These are phyloP conservation scores for Buteo buteo DNA, from an alignment of 2,113 vertebrate species.

Conservation along the genomic window DNA sequence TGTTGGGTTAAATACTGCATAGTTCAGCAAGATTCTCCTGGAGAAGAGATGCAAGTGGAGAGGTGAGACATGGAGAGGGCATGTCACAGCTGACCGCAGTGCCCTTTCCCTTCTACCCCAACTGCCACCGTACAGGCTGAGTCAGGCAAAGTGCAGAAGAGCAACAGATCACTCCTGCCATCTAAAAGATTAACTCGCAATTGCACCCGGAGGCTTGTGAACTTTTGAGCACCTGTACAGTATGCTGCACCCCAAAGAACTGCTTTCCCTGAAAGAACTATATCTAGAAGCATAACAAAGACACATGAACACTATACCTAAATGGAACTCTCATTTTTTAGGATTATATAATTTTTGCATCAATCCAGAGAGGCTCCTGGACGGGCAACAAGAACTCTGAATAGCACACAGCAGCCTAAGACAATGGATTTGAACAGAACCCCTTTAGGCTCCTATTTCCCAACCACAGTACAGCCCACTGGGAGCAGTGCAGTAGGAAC, in stretches of 20 bases:
- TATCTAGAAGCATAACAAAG: not conserved
- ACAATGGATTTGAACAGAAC: not conserved
- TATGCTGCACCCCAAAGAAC: not conserved
- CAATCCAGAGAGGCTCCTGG: not conserved
- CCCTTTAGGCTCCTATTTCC: not conserved
- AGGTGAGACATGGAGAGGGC: not conserved
- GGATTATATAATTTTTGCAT: not conserved
- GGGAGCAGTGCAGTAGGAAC: not conserved
- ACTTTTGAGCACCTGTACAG: not conserved
- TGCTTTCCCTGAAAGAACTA: not conserved
- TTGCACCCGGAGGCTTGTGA: not conserved
- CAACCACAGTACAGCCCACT: no score
- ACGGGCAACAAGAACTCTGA: not conserved
- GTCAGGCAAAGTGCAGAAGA: not conserved
- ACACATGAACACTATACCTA: no score
- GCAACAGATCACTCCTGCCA: not conserved
- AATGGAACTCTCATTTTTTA: not conserved
- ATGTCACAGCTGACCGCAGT: not conserved
- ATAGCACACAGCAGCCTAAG: not conserved
- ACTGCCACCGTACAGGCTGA: not conserved
- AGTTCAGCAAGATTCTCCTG: conserved; percentile 94
- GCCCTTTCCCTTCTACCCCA: not conserved
- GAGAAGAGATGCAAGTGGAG: not conserved
- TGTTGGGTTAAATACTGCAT: conserved; percentile 88
- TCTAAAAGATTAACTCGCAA: not conserved